Conservation (phyloP, 2,888 invertebrate species). For the Acronicta psi region DNA sequence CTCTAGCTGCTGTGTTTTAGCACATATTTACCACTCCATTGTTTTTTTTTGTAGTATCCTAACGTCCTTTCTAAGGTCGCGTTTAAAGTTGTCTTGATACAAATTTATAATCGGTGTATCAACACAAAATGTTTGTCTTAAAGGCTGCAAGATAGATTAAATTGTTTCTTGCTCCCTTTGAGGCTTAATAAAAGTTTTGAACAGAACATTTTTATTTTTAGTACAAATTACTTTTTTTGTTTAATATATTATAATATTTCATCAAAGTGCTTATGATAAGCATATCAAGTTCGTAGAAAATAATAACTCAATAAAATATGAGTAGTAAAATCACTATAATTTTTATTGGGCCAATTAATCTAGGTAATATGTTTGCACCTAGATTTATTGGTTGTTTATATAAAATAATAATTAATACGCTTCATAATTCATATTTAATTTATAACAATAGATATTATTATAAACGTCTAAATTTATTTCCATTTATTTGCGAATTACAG, state of each 20-base stretch:
- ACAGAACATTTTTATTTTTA: slow-evolving; percentile 43
- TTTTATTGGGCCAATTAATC: not conserved
- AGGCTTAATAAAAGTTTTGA: no score
- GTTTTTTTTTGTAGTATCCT: no score
- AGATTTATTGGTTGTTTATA: slow-evolving; percentile 12
- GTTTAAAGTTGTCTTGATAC: slow-evolving; percentile 13
- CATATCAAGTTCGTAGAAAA: slow-evolving; percentile 9
- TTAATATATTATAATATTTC: not conserved
- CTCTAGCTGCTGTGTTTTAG: no score
- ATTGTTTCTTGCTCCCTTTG: not conserved
- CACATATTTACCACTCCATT: no score
- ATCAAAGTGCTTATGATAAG: slow-evolving; percentile 2
- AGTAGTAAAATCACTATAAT: not conserved
- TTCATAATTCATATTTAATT: slow-evolving; percentile 18
- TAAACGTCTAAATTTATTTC: slow-evolving; percentile 21
- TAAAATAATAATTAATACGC: slow-evolving; percentile 12
- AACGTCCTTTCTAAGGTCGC: not conserved
- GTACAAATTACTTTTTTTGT: slow-evolving; percentile 50
- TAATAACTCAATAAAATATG: slow-evolving; percentile 24
- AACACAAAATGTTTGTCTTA: slow-evolving; percentile 5
- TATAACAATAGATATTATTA: slow-evolving; percentile 20
- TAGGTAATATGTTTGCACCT: not conserved
- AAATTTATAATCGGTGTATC: slow-evolving; percentile 11
- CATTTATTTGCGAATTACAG: slow-evolving; percentile 26
- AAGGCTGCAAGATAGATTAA: not conserved